These are phyloP conservation scores for Epizoanthus stellaris DNA, from an alignment of 92 coral and sea anemone species.

Conservation along the genomic window DNA sequence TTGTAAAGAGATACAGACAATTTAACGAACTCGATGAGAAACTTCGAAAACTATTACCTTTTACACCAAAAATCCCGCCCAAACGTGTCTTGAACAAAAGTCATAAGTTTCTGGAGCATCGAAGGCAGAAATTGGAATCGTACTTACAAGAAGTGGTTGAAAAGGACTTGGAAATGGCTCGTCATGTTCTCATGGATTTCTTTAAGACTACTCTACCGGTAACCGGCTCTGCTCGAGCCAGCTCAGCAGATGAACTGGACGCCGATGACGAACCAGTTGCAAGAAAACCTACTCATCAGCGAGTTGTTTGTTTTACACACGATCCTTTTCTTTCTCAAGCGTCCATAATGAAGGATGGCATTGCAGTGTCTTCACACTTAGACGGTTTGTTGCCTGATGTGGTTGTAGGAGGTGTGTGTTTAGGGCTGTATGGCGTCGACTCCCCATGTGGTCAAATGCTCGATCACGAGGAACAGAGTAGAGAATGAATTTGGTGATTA, in stretches of 20 bases:
- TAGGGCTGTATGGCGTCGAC: conserved; percentile 70
- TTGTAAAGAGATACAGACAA: conserved; percentile 80
- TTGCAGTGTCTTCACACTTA: conserved; percentile 20
- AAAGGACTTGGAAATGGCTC: conserved; percentile 44
- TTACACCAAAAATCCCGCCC: conserved; percentile 78
- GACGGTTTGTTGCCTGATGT: conserved; percentile 69
- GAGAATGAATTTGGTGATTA: too few relatives aligned
- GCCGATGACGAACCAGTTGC: conserved; percentile 57
- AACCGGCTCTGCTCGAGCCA: conserved; percentile 56
- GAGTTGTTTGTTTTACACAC: conserved; percentile 70
- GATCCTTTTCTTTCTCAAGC: conserved; percentile 68
- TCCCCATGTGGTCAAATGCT: neutral
- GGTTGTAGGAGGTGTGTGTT: conserved; percentile 74
- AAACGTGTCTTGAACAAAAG: conserved; percentile 75
- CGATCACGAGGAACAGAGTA: too few relatives aligned
- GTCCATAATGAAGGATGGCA: neutral
- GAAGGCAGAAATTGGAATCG: conserved; percentile 78
- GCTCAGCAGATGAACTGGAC: conserved; percentile 85
- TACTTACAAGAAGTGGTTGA: conserved; percentile 75
- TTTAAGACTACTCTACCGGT: conserved; percentile 77
- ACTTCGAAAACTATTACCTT: conserved; percentile 60
- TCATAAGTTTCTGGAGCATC: conserved; percentile 72
- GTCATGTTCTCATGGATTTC: conserved; percentile 69
- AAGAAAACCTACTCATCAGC: conserved; percentile 80
- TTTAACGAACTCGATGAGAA: conserved; percentile 83